Percentiles rank a stretch among this genome's conserved stretches.
phyloP scores from a whole-genome alignment of 2,113 vertebrate species.

The Neofelis nebulosa region DNA sequence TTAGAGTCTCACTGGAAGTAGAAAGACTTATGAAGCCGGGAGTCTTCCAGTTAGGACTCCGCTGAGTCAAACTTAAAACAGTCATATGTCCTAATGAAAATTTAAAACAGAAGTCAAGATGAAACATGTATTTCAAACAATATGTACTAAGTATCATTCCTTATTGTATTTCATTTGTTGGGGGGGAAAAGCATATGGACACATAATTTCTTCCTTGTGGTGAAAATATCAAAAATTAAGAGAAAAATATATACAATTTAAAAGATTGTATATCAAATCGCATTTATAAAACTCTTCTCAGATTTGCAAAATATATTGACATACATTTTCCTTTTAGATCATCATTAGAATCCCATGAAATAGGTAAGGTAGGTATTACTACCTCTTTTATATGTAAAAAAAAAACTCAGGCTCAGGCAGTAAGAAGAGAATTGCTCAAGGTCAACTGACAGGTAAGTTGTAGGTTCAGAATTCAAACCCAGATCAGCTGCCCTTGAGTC shows the following conservation, averaged over 20 bases:
- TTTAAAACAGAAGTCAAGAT: conserved; percentile 76
- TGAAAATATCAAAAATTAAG: conserved; percentile 66
- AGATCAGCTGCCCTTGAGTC: neutral
- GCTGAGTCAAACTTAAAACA: conserved; percentile 71
- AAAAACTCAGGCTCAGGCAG: neutral
- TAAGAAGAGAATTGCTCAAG: neutral
- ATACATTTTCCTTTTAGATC: neutral
- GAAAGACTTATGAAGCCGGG: conserved; percentile 62
- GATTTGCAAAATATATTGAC: neutral
- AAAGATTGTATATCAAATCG: too few relatives aligned
- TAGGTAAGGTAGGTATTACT: neutral
- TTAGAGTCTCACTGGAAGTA: conserved; percentile 76
- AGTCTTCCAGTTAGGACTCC: conserved; percentile 69
- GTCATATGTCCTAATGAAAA: conserved; percentile 70
- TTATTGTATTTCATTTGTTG: conserved; percentile 70
- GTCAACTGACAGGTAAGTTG: neutral
- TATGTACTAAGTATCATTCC: conserved; percentile 65
- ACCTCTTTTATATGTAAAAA: neutral
- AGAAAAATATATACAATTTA: conserved; percentile 33
- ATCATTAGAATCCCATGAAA: neutral
- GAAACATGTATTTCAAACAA: conserved; percentile 71
- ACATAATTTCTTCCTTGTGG: conserved; percentile 67
- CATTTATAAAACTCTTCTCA: neutral
- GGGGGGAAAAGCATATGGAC: conserved; percentile 35
- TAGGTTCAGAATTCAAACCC: neutral